phyloP scores from a whole-genome alignment of 2,797 vertebrate genomes.

The Falco berigora region DNA sequence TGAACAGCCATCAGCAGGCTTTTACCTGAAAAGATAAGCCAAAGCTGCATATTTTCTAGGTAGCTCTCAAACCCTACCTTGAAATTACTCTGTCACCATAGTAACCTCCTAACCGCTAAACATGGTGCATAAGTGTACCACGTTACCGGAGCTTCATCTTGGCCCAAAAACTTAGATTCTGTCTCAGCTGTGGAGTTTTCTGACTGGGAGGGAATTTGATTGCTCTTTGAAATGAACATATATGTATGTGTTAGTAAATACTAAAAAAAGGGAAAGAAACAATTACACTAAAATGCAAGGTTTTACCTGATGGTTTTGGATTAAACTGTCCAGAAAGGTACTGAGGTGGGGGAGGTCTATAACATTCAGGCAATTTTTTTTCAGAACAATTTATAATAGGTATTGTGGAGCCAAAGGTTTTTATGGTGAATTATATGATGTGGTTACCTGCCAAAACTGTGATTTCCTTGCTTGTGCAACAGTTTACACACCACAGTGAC shows the following conservation, averaged over 20 bases:
- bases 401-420: background rate
- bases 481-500: background rate
- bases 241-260: background rate
- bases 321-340: background rate
- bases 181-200: background rate
- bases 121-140: background rate
- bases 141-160: background rate
- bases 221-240: background rate
- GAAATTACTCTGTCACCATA: background rate
- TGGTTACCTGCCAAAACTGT: background rate
- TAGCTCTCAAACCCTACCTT: background rate
- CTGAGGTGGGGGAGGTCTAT: background rate
- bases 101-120: background rate
- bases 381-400: background rate
- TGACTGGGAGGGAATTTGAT: background rate
- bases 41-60: background rate
- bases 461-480: background rate
- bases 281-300: background rate
- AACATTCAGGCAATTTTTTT: background rate
- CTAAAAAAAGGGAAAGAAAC: background rate
- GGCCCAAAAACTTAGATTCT: background rate
- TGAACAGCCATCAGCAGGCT: background rate
- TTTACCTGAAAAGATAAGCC: background rate
- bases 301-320: background rate
- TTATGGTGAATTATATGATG: background rate